Evolutionary conservation across 1,140 invertebrate species (phyloP), one percentile per base, ranked within the genome.

Genomic region (Drosophila lowei): DNA sequence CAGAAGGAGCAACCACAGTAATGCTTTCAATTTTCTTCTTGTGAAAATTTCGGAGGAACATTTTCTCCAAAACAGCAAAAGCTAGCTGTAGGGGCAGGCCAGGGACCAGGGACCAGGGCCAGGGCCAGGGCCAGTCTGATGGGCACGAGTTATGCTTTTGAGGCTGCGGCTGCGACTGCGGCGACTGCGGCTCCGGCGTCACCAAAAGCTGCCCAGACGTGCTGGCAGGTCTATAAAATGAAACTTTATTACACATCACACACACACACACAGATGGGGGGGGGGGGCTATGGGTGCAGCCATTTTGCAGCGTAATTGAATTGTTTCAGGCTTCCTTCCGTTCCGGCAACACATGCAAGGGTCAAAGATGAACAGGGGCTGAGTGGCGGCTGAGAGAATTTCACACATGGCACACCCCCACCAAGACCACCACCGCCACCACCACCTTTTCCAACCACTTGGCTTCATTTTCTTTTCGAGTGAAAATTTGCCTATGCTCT

Each of bases 191-290:
- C 65, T 64, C 48, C 48, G 74, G 60, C 81, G 77, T 73, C 81
- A 62, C 80, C 80, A 85, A 85, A 79, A 72, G 80, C 58, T 80
- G 77, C 63, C 71, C 67, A 66, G 66, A 74, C 71, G 61, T 81
- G 81, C 65, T 86, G 83, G 83, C 81, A 86, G 83, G 77, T 86
- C 81, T 88, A 86, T 86, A 86, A 86, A 86, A 86, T 88, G 77
- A 85, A 85, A 85, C 81, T 85, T 85, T 85, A 85, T 86, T 86
- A 86, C 59, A 86, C 70, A 55, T 65, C 56, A 61, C 70, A 77
- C 68, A 56, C 38, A 63, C 16, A 67, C 23, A 52, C 11, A 34
- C 34, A 62, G n/a, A 64, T 15, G 43, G 42, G 65, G 23, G 49
- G 8, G 30, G 25, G 28, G 21, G 64, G 57, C 53, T 1, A 50